Conservation (phyloP, 2,888 invertebrate species). For the Carabus problematicus region DNA sequence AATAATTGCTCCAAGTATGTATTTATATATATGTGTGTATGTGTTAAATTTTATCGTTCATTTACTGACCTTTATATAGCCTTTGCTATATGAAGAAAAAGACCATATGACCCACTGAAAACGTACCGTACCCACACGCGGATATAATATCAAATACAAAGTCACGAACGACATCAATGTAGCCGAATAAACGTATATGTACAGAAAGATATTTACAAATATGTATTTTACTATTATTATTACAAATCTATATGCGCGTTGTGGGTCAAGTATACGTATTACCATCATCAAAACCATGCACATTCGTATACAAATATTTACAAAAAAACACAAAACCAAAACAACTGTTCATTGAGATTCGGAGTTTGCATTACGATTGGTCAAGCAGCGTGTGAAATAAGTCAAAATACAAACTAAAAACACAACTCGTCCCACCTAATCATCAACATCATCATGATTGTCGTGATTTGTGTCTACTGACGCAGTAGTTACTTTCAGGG, state of each 20-base stretch:
- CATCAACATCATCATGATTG: no score
- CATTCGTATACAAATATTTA: constrained; percentile 37
- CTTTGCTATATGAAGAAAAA: constrained; percentile 59
- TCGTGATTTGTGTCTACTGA: no score
- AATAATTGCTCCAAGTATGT: neutral
- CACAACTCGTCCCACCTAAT: constrained; percentile 30
- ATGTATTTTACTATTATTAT: neutral
- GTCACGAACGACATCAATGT: constrained; percentile 1
- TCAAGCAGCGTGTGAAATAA: constrained; percentile 45
- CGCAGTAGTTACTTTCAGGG: no score
- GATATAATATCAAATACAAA: no score
- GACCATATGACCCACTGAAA: constrained; percentile 54
- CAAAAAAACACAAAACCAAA: constrained; percentile 29
- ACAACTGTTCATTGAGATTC: constrained; percentile 34
- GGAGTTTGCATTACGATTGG: constrained; percentile 48
- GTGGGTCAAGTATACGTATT: constrained; percentile 2
- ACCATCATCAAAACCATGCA: constrained; percentile 23
- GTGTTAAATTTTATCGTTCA: neutral
- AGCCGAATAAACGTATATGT: no score
- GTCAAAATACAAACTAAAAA: constrained; percentile 17
- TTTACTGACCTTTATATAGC: constrained; percentile 59
- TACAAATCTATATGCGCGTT: neutral
- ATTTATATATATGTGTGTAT: no score
- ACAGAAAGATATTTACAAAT: neutral
- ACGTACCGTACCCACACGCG: constrained; percentile 32